Percentiles rank a stretch among this genome's conserved stretches.
Evolutionary conservation across 1,140 invertebrate species (phyloP).

Genomic region (Pectinophora gossypiella): DNA sequence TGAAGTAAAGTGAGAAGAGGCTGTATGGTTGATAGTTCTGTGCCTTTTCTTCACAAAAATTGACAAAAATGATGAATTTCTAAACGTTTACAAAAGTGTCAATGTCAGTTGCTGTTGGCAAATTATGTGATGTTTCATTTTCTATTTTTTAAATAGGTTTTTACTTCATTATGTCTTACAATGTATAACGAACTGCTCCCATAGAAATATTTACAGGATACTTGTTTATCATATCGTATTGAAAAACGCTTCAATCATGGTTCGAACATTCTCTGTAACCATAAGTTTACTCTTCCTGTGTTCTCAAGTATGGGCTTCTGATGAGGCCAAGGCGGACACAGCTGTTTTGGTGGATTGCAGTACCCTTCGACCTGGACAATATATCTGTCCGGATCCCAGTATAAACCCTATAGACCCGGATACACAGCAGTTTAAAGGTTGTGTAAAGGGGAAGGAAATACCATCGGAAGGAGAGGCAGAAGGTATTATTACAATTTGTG

Average conservation of each 20-base stretch:
- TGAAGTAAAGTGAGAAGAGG: too few relatives aligned
- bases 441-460: constrained; percentile 75
- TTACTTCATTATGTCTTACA: too few relatives aligned
- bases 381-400: constrained; percentile 88
- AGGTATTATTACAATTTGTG: constrained; percentile 71
- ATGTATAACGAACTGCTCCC: too few relatives aligned
- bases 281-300: constrained; percentile 34
- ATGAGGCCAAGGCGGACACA: constrained; percentile 49
- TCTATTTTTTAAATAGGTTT: too few relatives aligned
- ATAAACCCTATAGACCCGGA: constrained; percentile 89
- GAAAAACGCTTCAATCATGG: background rate
- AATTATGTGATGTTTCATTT: too few relatives aligned
- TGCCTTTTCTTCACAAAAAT: too few relatives aligned
- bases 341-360: constrained; percentile 77
- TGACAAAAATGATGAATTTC: too few relatives aligned
- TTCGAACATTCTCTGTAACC: constrained; percentile 6
- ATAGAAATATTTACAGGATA: too few relatives aligned
- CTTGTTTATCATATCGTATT: too few relatives aligned
- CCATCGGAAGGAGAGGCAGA: constrained; percentile 84
- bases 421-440: constrained; percentile 92
- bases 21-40: too few relatives aligned
- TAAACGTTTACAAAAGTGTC: too few relatives aligned
- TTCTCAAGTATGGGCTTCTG: constrained; percentile 31
- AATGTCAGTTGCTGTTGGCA: too few relatives aligned
- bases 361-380: constrained; percentile 88